Conservation (phyloP, 2,888 invertebrate species). For the Polyploca ridens region DNA sequence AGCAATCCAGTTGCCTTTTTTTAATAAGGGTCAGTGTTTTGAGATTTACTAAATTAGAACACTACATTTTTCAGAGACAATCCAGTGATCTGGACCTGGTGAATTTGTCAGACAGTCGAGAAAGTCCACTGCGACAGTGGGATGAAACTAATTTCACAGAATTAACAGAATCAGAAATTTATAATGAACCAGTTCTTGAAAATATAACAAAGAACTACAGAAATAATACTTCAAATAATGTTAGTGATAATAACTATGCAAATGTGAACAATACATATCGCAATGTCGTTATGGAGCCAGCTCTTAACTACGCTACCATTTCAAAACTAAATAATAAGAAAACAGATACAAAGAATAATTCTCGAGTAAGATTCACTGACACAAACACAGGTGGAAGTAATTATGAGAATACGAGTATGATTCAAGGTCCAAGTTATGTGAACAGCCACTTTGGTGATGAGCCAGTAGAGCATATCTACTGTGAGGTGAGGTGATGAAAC, state of each 20-base stretch:
- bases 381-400: not conserved
- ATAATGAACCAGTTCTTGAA: not conserved
- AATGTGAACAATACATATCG: constrained; percentile 1
- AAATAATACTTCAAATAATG: not conserved
- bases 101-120: not conserved
- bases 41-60: too few species aligned
- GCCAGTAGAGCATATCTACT: not conserved
- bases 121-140: not conserved
- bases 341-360: not conserved
- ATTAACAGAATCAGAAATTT: not conserved
- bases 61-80: not conserved
- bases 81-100: not conserved
- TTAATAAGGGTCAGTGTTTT: too few species aligned
- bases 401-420: not conserved
- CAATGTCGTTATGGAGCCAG: too few species aligned
- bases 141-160: not conserved
- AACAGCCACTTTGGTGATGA: not conserved
- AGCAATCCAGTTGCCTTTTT: too few species aligned
- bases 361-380: not conserved
- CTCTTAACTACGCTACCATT: not conserved
- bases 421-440: not conserved
- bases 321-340: not conserved
- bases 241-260: not conserved
- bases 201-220: not conserved
- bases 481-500: not conserved